Percentiles rank a stretch among this genome's conserved stretches.
Conservation (phyloP, 1,140 invertebrate species). For the Phocides pigmalion region DNA sequence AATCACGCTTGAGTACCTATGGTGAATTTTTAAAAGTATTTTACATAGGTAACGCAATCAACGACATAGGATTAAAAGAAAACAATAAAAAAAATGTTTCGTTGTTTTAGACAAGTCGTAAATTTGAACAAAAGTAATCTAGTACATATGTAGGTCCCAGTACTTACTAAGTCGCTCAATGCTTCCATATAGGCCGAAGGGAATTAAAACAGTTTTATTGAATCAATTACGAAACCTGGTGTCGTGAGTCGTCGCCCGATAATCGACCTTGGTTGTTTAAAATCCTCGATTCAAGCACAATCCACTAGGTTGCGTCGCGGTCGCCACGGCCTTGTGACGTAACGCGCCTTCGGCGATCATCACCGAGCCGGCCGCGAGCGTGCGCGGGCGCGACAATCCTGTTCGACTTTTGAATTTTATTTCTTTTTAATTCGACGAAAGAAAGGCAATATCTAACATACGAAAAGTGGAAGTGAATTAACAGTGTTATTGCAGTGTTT, state of each 20-base stretch:
- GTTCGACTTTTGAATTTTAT: constrained; percentile 30
- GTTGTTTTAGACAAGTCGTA: too few species aligned
- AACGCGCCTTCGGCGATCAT: constrained; percentile 35
- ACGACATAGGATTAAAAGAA: too few species aligned
- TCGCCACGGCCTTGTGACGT: constrained; percentile 39
- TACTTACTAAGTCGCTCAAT: too few species aligned
- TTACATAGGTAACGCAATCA: too few species aligned
- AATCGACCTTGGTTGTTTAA: constrained; percentile 28
- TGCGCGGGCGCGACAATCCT: constrained; percentile 31
- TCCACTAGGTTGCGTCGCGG: constrained; percentile 33
- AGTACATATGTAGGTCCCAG: too few species aligned
- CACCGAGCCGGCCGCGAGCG: constrained; percentile 31
- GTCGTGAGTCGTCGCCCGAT: background rate
- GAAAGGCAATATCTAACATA: background rate
- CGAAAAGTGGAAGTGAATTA: background rate
- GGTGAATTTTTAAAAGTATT: too few species aligned
- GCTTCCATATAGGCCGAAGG: too few species aligned
- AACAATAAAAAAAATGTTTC: too few species aligned
- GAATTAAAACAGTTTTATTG: background rate
- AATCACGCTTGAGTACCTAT: too few species aligned
- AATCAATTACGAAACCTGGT: background rate
- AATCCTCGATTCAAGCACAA: constrained; percentile 22
- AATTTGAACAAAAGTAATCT: too few species aligned
- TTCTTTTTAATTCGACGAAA: constrained; percentile 4
- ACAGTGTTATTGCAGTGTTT: background rate